Evolutionary conservation across 2,888 invertebrate species (phyloP).

Genomic region (Aromia moschata): DNA sequence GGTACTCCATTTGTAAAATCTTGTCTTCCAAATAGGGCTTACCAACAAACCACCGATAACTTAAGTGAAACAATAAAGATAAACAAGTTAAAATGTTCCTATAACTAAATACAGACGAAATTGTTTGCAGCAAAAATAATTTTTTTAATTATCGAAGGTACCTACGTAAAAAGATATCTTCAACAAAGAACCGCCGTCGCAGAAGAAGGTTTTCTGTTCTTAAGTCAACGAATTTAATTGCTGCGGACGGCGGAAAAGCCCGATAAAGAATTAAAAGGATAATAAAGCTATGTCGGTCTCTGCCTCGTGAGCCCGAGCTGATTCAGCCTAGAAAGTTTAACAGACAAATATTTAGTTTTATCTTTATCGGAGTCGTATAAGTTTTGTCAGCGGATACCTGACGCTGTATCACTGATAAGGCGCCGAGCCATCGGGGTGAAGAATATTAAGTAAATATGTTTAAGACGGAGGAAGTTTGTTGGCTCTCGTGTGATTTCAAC

Average conservation of each 20-base stretch:
- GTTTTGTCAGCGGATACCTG: constrained; percentile 18
- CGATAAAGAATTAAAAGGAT: not conserved
- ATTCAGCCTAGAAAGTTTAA: constrained; percentile 30
- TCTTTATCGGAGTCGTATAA: constrained; percentile 29
- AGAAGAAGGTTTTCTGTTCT: not conserved
- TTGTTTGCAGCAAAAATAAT: no score
- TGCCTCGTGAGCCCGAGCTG: constrained; percentile 18
- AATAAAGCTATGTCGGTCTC: constrained; percentile 16
- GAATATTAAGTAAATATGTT: constrained; percentile 19
- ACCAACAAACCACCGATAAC: no score
- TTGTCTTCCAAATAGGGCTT: no score
- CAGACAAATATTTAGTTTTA: constrained; percentile 30
- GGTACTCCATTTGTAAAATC: no score
- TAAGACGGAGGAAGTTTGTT: not conserved
- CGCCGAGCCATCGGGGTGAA: constrained; percentile 10
- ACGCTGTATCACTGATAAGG: constrained; percentile 19
- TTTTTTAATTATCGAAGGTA: no score
- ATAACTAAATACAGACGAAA: no score
- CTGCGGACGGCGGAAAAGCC: not conserved
- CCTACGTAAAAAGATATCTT: no score
- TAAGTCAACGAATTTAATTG: not conserved
- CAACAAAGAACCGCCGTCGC: no score
- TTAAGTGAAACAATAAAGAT: no score
- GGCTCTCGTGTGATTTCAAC: constrained; percentile 4
- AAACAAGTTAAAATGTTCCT: no score